A percentile compares a stretch with the other conserved stretches of the same genome.
Conservation (phyloP, 2,797 vertebrate species). For the Tragopan temminckii region DNA sequence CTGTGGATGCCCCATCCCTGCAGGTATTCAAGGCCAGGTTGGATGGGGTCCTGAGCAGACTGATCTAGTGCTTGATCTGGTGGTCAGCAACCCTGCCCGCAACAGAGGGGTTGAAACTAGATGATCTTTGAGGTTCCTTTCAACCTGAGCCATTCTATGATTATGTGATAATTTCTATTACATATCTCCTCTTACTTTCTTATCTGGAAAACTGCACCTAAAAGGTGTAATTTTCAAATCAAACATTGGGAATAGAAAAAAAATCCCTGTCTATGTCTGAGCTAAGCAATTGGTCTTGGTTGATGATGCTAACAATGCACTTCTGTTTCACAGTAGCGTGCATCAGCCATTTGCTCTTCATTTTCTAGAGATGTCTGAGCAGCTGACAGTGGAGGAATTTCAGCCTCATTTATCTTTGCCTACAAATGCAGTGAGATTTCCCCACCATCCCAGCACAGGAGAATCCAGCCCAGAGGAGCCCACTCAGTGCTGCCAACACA, state of each 20-base stretch:
- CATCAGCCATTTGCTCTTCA: background rate
- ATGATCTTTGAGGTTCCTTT: background rate
- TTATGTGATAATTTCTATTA: background rate
- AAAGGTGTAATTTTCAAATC: background rate
- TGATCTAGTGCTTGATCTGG: background rate
- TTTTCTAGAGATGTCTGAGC: rapidly evolving
- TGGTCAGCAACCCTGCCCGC: background rate
- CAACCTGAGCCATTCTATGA: background rate
- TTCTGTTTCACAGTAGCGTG: background rate
- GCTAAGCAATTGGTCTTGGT: background rate
- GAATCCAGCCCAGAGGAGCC: background rate
- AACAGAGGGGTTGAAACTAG: background rate
- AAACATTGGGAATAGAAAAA: background rate
- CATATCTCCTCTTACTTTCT: background rate
- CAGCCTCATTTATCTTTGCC: background rate
- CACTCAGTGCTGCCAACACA: background rate
- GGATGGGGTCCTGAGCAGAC: background rate
- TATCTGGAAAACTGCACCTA: background rate
- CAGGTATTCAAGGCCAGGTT: background rate
- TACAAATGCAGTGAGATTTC: rapidly evolving
- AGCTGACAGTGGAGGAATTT: background rate
- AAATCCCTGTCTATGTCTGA: background rate
- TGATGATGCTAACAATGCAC: background rate
- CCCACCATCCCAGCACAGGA: rapidly evolving
- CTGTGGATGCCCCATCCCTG: background rate